These are phyloP conservation scores for Drosophila setifemur DNA, from an alignment of 1,140 invertebrate genomes.

Conservation along the genomic window DNA sequence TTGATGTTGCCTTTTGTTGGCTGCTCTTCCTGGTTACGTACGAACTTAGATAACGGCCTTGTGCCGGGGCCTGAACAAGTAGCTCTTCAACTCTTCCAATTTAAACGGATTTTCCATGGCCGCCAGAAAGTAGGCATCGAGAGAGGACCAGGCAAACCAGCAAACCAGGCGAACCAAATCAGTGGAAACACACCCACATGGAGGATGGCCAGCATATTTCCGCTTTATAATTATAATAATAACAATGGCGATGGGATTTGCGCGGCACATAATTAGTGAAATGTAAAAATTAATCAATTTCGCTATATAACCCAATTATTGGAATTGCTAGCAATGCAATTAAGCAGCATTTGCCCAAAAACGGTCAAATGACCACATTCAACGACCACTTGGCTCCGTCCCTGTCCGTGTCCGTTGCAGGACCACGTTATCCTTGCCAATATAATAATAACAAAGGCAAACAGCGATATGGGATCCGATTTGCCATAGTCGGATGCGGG, in stretches of 20 bases:
- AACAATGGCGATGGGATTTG: constrained; percentile 42
- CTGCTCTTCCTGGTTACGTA: constrained; percentile 4
- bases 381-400: constrained; percentile 20
- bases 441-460: constrained; percentile 75
- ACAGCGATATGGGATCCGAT: constrained; percentile 53
- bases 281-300: constrained; percentile 63
- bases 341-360: constrained; percentile 19
- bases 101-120: background rate
- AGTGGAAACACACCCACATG: background rate
- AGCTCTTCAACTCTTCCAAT: background rate
- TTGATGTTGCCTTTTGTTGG: constrained; percentile 17
- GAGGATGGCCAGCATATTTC: constrained; percentile 39
- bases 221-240: constrained; percentile 46
- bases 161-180: background rate
- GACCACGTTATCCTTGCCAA: constrained; percentile 31
- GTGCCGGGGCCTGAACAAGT: background rate
- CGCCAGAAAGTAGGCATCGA: constrained; percentile 19
- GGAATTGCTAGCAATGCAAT: constrained; percentile 52
- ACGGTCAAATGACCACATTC: constrained; percentile 27
- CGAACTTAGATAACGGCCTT: constrained; percentile 20
- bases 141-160: background rate
- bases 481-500: constrained; percentile 43
- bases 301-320: constrained; percentile 59
- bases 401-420: constrained; percentile 4
- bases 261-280: constrained; percentile 53